Conservation (phyloP, 2,888 invertebrate genomes). For the Drosophila kambysellisi region DNA sequence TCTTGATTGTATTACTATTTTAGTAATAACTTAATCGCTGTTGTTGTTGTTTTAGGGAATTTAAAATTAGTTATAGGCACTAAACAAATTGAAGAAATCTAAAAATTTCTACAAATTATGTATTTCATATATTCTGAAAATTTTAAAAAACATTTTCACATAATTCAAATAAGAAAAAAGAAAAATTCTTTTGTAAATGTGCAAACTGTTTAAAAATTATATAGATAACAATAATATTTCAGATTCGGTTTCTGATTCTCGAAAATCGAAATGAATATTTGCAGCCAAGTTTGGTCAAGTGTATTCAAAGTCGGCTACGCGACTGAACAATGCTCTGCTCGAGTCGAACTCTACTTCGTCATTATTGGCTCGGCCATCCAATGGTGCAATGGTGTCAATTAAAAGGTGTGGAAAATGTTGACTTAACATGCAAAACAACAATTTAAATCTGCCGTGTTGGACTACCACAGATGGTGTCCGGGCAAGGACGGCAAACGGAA, state of each 20-base stretch:
- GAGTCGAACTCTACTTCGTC: constrained; percentile 8
- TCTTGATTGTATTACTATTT: background rate
- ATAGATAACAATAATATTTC: background rate
- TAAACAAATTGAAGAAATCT: background rate
- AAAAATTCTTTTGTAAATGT: background rate
- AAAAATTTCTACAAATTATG: background rate
- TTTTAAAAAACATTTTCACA: background rate
- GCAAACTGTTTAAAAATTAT: background rate
- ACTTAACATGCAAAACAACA: constrained; percentile 73
- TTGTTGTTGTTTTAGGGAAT: background rate
- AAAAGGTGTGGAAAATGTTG: constrained; percentile 72
- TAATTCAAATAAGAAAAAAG: background rate
- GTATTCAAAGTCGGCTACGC: background rate
- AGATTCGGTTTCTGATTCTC: background rate
- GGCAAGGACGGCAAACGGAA: constrained; percentile 18
- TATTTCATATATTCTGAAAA: background rate
- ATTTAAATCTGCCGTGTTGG: constrained; percentile 50
- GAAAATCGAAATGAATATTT: background rate
- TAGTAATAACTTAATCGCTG: background rate
- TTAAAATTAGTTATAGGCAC: background rate
- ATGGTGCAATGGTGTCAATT: constrained; percentile 47
- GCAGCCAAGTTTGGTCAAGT: background rate
- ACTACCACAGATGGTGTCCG: constrained; percentile 25
- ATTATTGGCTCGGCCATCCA: constrained; percentile 21
- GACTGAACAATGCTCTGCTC: background rate